Conservation (phyloP, 2,888 invertebrate genomes). For the Gibbula magus region DNA sequence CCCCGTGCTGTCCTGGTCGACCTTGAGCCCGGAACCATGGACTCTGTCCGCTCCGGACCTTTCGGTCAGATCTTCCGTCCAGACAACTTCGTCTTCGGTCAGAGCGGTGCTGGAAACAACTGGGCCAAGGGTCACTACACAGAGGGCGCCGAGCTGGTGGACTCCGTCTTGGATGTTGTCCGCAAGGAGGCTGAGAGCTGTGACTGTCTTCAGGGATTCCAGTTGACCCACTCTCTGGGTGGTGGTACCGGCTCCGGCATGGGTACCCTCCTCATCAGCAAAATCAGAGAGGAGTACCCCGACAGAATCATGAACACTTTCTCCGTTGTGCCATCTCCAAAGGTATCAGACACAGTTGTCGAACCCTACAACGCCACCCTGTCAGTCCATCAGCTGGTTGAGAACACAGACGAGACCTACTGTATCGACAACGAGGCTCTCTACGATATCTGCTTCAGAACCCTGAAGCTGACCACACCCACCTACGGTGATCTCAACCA, state of each 20-base stretch:
- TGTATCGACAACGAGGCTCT: slow-evolving; percentile 7
- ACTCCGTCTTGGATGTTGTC: slow-evolving; percentile 68
- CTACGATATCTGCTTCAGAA: slow-evolving; percentile 9
- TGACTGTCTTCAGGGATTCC: slow-evolving; percentile 69
- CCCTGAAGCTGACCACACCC: not conserved
- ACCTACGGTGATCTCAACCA: slow-evolving; percentile 13
- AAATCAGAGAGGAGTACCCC: not conserved
- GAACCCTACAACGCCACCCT: not conserved
- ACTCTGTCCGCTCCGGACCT: slow-evolving; percentile 93
- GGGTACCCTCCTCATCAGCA: slow-evolving; percentile 87
- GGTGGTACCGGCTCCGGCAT: slow-evolving; percentile 92
- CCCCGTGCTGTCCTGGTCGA: slow-evolving; percentile 95
- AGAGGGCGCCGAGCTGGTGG: slow-evolving; percentile 82
- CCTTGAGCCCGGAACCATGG: slow-evolving; percentile 97
- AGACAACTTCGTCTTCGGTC: slow-evolving; percentile 91
- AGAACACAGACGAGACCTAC: slow-evolving; percentile 8
- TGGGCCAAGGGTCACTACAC: slow-evolving; percentile 95
- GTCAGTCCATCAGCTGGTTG: not conserved
- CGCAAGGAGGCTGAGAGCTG: slow-evolving; percentile 67
- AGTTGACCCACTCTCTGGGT: slow-evolving; percentile 81
- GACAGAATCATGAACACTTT: slow-evolving; percentile 13
- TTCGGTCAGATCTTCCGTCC: slow-evolving; percentile 95
- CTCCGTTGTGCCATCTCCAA: slow-evolving; percentile 11
- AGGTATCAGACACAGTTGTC: not conserved
- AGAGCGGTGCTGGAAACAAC: slow-evolving; percentile 86